phyloP scores from a whole-genome alignment of 2,113 vertebrate species.

The Eublepharis macularius region DNA sequence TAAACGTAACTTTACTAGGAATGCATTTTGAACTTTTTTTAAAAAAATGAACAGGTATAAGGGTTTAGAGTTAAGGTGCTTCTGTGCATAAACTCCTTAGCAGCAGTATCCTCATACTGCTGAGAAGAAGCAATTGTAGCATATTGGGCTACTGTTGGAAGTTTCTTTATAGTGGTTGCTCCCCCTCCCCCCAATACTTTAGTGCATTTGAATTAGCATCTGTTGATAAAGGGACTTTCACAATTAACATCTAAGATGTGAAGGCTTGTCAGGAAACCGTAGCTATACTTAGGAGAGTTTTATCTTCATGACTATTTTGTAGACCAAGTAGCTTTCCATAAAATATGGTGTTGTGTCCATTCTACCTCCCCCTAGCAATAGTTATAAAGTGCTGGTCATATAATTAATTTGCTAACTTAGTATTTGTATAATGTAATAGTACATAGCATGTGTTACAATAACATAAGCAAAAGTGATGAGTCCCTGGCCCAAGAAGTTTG shows the following conservation, averaged over 20 bases:
- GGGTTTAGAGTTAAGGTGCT: neutral
- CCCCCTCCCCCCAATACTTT: too few species aligned
- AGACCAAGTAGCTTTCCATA: neutral
- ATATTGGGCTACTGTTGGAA: neutral
- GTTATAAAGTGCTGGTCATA: neutral
- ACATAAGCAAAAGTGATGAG: neutral
- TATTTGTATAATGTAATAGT: neutral
- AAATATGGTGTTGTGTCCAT: neutral
- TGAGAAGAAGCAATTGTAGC: too few species aligned
- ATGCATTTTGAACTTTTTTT: neutral
- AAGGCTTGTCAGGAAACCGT: neutral
- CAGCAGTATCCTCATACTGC: neutral
- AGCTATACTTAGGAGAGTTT: neutral
- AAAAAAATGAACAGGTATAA: neutral
- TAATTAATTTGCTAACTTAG: neutral
- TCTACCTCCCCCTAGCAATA: neutral
- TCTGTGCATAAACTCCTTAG: too few species aligned
- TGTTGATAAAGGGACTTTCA: neutral
- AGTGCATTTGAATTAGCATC: neutral
- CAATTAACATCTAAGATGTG: neutral
- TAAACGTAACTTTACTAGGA: neutral
- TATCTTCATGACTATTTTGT: neutral
- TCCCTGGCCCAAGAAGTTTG: neutral
- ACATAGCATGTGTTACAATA: neutral
- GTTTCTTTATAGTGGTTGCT: too few species aligned